phyloP scores from a whole-genome alignment of 2,113 vertebrate genomes.

The Tachysurus fulvidraco region DNA sequence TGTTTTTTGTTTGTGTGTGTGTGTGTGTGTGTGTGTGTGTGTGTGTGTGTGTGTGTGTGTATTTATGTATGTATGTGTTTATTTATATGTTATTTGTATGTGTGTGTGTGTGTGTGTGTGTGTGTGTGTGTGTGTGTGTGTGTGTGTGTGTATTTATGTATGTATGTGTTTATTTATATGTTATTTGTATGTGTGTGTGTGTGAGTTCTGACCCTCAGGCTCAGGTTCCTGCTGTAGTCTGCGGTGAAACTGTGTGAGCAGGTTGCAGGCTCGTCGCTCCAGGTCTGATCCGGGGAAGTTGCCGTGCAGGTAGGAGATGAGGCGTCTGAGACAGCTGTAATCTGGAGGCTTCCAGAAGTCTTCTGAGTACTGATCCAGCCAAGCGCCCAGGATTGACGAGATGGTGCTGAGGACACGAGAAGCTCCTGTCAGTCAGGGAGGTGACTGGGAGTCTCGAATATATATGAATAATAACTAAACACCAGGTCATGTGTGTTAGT shows the following conservation, averaged over 20 bases:
- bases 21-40: no score
- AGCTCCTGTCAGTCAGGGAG: background rate
- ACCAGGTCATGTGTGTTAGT: background rate
- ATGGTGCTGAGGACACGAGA: conserved; percentile 77
- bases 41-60: no score
- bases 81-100: no score
- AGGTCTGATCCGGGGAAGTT: conserved; percentile 92
- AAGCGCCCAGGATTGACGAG: conserved; percentile 95
- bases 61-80: no score
- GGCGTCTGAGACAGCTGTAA: conserved; percentile 87
- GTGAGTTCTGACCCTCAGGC: conserved; percentile 74
- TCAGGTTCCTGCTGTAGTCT: conserved; percentile 79
- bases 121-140: no score
- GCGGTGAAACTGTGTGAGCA: conserved; percentile 89
- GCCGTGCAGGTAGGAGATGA: conserved; percentile 85
- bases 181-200: no score
- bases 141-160: no score
- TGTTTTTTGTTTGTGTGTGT: no score
- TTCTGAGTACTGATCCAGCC: conserved; percentile 98
- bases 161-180: no score
- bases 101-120: no score
- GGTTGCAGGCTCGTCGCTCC: conserved; percentile 88
- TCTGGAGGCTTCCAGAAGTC: conserved; percentile 91
- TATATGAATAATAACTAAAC: background rate
- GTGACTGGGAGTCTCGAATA: background rate